These are phyloP conservation scores for Puntigrus tetrazona DNA, from an alignment of 2,113 vertebrate species.

Conservation along the genomic window DNA sequence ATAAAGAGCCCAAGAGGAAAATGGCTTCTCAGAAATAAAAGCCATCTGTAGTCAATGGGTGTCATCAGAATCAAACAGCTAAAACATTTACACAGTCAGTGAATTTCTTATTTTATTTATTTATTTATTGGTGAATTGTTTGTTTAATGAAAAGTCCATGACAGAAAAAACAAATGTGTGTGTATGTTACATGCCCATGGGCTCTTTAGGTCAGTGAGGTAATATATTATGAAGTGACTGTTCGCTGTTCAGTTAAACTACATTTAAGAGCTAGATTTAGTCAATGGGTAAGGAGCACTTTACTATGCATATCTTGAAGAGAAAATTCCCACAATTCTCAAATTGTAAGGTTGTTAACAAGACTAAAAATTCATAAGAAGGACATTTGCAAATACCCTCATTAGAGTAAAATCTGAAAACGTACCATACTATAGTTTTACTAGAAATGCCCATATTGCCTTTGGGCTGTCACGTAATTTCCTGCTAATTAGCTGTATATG, in stretches of 20 bases:
- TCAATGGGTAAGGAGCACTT: not conserved
- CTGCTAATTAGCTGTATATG: not conserved
- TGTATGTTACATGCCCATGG: not conserved
- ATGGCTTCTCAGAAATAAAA: not conserved
- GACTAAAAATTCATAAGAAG: not conserved
- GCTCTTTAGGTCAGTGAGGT: not conserved
- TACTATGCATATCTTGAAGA: not conserved
- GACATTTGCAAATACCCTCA: not conserved
- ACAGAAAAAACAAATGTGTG: not conserved
- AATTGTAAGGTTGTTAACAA: slow-evolving; percentile 3
- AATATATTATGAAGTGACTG: not conserved
- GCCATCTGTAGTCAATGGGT: not conserved
- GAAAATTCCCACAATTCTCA: not conserved
- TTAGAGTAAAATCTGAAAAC: not conserved
- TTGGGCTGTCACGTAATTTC: not conserved
- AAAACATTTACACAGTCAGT: not conserved
- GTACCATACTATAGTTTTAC: not conserved
- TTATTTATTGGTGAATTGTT: not conserved
- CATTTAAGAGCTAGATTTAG: not conserved
- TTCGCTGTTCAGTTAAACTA: not conserved
- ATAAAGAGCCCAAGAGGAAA: not conserved
- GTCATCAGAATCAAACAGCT: not conserved
- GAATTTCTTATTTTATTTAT: too few relatives aligned
- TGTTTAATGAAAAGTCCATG: not conserved
- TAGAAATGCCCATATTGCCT: not conserved